Base-by-base conservation (phyloP, 2,888 invertebrate genomes). In the Hydroisotoma schaefferi region DNA sequence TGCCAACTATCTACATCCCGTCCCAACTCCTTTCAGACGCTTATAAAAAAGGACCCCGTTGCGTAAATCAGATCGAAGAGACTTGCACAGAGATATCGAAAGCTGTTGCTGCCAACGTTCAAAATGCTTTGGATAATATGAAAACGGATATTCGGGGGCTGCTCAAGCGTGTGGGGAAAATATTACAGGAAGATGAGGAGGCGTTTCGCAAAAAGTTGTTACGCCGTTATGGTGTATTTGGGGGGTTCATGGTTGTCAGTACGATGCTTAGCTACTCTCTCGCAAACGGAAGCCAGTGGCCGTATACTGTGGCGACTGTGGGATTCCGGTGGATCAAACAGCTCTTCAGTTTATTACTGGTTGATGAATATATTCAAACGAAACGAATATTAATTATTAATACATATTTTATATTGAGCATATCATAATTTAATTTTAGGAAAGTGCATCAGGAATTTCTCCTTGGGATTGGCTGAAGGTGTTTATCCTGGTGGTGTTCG, bases 1-100 rank as follows among this genome's bases (percentile, higher is more conserved):
- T 82, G 81, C 81, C 81, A 2, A 81, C 82, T 2, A 82, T 82
- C 61, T 82, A 79, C 71, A 77, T 82, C 20, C 81, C 82, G 1
- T 77, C 77, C 70, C 73, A 76, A 56, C 10, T 8, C 20, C 20
- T 43, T 43, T 8, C 43, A 15, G 20, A 43, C 10, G 20, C 6
- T 15, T n/a, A 43, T 43, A 6, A 6, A 6, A 10, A 10, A 15
- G 18, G 18, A 18, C 25, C 58, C 66, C 76, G 79, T 2, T 81
- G 81, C 76, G 79, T 76, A 12, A 82, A 82, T 71, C 81, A 82
- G 73, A 82, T 82, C 48, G 80, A 81, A 38, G 80, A 81, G 43
- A 79, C 80, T 10, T 81, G 81, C 68, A 76, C 76, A 49, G 80
- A 80, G 56, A 76, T 82, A 20, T 81, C 82, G 71, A 80, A 80